phyloP scores from a whole-genome alignment of 2,797 vertebrate genomes.

The Takifugu ocellatus region DNA sequence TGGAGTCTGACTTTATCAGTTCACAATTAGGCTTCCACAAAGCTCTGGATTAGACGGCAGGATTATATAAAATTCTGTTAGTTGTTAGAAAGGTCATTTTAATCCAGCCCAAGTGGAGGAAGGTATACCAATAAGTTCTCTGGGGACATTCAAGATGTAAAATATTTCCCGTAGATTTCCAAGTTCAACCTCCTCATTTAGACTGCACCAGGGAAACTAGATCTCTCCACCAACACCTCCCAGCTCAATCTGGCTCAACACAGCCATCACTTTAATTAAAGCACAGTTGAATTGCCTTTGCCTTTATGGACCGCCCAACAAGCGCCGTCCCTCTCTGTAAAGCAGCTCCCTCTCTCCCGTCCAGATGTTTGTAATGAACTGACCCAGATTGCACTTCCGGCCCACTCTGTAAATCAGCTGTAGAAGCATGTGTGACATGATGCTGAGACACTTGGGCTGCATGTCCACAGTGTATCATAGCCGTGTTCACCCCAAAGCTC shows the following conservation, averaged over 20 bases:
- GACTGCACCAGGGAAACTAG: conserved; percentile 32
- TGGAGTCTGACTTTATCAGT: conserved; percentile 45
- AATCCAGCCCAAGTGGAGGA: conserved; percentile 29
- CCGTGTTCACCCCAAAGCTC: conserved; percentile 52
- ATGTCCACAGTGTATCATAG: conserved; percentile 71
- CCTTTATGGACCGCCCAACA: conserved; percentile 38
- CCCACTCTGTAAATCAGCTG: conserved; percentile 59
- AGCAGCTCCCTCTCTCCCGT: conserved; percentile 42
- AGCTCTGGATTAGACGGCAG: conserved; percentile 63
- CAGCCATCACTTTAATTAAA: conserved; percentile 65
- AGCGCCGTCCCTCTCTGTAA: conserved; percentile 38
- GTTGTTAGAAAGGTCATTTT: conserved; percentile 51
- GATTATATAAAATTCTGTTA: conserved; percentile 56
- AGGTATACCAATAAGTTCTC: conserved; percentile 35
- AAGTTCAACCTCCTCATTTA: conserved; percentile 55
- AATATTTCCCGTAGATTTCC: conserved; percentile 40
- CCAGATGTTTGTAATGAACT: conserved; percentile 66
- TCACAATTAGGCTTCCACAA: conserved; percentile 59
- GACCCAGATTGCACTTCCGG: conserved; percentile 73
- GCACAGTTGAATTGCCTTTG: conserved; percentile 60
- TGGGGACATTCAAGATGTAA: neutral
- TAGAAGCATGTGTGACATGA: conserved; percentile 58
- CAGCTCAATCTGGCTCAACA: conserved; percentile 44
- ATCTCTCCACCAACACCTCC: conserved; percentile 40
- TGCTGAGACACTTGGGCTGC: conserved; percentile 62